phyloP scores from a whole-genome alignment of 1,140 invertebrate genomes.

The Zaprionus lachaisei region DNA sequence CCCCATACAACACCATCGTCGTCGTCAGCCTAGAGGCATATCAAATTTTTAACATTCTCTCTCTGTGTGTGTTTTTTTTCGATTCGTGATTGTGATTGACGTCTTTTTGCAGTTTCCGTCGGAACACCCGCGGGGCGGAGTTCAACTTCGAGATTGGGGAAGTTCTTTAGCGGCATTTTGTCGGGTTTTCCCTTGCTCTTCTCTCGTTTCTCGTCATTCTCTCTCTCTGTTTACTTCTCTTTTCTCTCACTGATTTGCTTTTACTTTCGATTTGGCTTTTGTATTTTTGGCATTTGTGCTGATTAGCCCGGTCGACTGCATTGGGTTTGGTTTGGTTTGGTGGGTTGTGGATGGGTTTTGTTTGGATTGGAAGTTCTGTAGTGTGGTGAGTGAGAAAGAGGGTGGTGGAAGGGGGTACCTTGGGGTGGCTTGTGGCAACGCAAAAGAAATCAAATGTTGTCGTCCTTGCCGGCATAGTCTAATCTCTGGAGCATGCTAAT shows the following conservation, averaged over 20 bases:
- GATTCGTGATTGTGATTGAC: conserved; percentile 73
- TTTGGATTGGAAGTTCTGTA: conserved; percentile 13
- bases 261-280: conserved; percentile 82
- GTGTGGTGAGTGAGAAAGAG: conserved; percentile 3
- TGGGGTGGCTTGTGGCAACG: conserved; percentile 57
- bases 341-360: not conserved
- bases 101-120: conserved; percentile 55
- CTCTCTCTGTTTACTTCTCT: conserved; percentile 24
- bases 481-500: conserved; percentile 81
- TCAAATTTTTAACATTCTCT: conserved; percentile 65
- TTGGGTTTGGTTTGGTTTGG: conserved; percentile 20
- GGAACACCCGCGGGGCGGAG: conserved; percentile 38
- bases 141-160: conserved; percentile 54
- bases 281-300: conserved; percentile 77
- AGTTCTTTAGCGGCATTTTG: conserved; percentile 53
- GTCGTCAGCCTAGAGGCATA: conserved; percentile 60
- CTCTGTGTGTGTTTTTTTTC: conserved; percentile 32
- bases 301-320: conserved; percentile 59
- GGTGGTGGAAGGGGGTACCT: not conserved
- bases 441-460: conserved; percentile 80
- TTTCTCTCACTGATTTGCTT: conserved; percentile 56
- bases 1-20: conserved; percentile 19
- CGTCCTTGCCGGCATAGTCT: conserved; percentile 75
- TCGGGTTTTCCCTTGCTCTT: conserved; percentile 23
- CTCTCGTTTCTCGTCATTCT: not conserved